Evolutionary conservation across 2,113 vertebrate species (phyloP).

Genomic region (Panthera uncia): DNA sequence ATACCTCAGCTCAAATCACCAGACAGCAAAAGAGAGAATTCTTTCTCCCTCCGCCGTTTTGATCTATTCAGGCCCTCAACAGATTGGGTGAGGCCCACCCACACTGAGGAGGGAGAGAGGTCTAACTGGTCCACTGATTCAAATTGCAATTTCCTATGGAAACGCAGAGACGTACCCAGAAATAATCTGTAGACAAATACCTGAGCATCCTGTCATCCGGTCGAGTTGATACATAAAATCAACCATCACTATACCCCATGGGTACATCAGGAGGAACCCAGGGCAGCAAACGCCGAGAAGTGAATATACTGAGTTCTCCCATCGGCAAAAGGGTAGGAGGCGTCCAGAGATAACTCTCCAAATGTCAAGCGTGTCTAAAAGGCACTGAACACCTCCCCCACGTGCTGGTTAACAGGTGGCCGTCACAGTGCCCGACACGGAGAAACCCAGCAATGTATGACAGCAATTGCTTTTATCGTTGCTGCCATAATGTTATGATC

Average conservation of each 20-base stretch:
- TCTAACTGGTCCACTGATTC: not conserved
- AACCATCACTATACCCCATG: accelerated
- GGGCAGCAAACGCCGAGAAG: accelerated
- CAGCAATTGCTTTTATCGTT: conserved; percentile 54
- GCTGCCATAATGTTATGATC: conserved; percentile 28
- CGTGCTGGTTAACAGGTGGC: not conserved
- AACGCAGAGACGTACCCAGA: too few relatives aligned
- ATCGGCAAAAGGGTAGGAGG: not conserved
- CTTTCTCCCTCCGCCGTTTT: not conserved
- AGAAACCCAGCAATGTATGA: not conserved
- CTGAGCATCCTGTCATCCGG: not conserved
- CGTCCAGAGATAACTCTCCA: not conserved
- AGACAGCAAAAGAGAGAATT: not conserved
- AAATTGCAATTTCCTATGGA: not conserved
- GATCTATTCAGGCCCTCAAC: not conserved
- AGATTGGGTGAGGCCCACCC: not conserved
- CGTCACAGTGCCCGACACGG: accelerated
- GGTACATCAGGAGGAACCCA: accelerated
- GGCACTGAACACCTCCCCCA: accelerated
- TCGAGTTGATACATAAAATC: not conserved
- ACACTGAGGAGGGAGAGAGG: accelerated
- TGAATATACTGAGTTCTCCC: accelerated
- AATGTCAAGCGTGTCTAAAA: not conserved
- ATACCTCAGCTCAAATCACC: not conserved
- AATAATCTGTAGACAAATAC: not conserved